Conservation (phyloP, 1,140 invertebrate genomes). For the Prorops nasuta region DNA sequence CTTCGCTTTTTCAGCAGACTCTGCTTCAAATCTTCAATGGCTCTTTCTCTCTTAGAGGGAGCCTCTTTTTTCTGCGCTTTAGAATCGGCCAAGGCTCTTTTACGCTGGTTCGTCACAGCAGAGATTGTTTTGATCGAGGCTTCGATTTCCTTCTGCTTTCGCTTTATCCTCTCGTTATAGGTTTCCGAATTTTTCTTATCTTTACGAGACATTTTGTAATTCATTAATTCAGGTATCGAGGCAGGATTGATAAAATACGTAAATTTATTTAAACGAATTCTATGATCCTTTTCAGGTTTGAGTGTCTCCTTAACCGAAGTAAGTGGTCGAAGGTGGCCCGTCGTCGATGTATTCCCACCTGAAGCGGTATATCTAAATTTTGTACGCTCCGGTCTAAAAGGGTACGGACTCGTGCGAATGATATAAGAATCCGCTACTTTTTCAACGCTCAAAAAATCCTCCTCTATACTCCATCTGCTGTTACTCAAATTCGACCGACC, state of each 20-base stretch:
- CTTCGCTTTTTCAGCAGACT: neutral
- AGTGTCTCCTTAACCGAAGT: neutral
- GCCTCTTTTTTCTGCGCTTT: constrained; percentile 6
- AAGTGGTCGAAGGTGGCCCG: no score
- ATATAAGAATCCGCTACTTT: constrained; percentile 35
- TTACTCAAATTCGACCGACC: neutral
- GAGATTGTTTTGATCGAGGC: constrained; percentile 20
- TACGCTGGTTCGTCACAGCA: neutral
- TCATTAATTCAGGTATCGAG: constrained; percentile 31
- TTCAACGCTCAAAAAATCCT: constrained; percentile 49
- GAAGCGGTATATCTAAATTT: neutral
- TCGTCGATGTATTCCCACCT: neutral
- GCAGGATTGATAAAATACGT: constrained; percentile 44
- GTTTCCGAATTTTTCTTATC: constrained; percentile 52
- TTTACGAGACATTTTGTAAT: constrained; percentile 47
- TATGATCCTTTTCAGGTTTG: neutral
- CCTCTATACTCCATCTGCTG: constrained; percentile 13
- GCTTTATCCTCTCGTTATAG: constrained; percentile 40
- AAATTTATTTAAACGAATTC: constrained; percentile 31
- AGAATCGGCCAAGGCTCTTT: constrained; percentile 4
- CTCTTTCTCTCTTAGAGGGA: no score
- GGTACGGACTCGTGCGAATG: constrained; percentile 44
- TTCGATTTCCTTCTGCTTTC: constrained; percentile 23
- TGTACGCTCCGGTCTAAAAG: constrained; percentile 41
- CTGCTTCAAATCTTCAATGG: neutral